These are phyloP conservation scores for Acropternis orthonyx DNA, from an alignment of 2,797 vertebrate genomes.

Conservation along the genomic window DNA sequence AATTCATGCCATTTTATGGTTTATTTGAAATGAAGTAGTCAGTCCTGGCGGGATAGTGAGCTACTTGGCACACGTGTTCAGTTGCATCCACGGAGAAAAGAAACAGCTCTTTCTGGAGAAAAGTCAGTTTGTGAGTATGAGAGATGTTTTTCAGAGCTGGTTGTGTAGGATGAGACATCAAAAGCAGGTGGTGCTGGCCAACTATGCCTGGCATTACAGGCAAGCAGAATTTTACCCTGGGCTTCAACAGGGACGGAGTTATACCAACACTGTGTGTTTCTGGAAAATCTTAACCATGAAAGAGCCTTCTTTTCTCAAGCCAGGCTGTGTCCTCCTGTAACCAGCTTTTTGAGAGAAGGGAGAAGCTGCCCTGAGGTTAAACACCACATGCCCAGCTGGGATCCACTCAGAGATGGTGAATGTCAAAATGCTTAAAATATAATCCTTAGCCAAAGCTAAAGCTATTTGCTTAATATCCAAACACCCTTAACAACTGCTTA, in stretches of 20 bases:
- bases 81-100: constrained; percentile 45
- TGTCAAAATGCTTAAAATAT: not conserved
- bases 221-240: constrained; percentile 7
- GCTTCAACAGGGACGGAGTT: not conserved
- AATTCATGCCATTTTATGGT: constrained; percentile 52
- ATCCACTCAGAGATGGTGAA: not conserved
- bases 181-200: constrained; percentile 39
- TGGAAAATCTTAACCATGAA: constrained; percentile 53
- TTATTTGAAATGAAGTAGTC: constrained; percentile 63
- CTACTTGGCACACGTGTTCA: not conserved
- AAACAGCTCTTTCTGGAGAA: constrained; percentile 48
- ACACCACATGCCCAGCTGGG: not conserved
- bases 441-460: not conserved
- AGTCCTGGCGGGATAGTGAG: constrained; percentile 14
- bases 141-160: constrained; percentile 18
- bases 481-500: not conserved
- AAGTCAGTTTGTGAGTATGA: constrained; percentile 25
- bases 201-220: constrained; percentile 12
- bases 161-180: not conserved
- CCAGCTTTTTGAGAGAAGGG: not conserved
- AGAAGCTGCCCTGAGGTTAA: constrained; percentile 25
- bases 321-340: not conserved
- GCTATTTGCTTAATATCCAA: not conserved
- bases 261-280: constrained; percentile 30
- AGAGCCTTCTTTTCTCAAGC: constrained; percentile 39